Evolutionary conservation across 2,888 invertebrate genomes (phyloP).

Genomic region (Erebia palarica): DNA sequence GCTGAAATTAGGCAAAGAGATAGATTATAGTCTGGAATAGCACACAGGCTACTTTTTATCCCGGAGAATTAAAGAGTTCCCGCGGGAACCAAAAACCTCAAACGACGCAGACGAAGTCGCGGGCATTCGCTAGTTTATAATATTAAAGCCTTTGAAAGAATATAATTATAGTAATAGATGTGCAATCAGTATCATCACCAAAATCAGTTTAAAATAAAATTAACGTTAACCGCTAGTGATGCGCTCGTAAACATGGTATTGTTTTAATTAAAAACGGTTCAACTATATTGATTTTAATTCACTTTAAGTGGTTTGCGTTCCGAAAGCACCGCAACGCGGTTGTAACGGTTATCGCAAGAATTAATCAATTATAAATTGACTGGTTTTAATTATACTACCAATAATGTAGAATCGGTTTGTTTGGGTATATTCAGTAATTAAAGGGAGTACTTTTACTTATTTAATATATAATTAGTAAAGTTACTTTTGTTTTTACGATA

Average conservation of each 20-base stretch:
- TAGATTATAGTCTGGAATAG: too few relatives aligned
- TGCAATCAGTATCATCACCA: not conserved
- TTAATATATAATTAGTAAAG: not conserved
- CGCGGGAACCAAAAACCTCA: too few relatives aligned
- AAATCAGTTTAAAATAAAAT: slow-evolving; percentile 15
- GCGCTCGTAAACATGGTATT: slow-evolving; percentile 11
- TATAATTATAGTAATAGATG: not conserved
- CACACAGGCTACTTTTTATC: too few relatives aligned
- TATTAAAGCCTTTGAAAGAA: too few relatives aligned
- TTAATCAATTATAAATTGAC: slow-evolving; percentile 10
- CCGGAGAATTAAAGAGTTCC: too few relatives aligned
- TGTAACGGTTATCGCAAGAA: slow-evolving; percentile 8
- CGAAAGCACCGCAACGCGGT: slow-evolving; percentile 8
- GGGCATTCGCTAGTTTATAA: too few relatives aligned
- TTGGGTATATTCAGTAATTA: not conserved
- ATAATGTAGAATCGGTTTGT: not conserved
- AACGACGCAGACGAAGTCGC: too few relatives aligned
- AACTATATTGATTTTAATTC: slow-evolving; percentile 20
- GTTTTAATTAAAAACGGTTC: slow-evolving; percentile 29
- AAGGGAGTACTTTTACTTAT: not conserved
- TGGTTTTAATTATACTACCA: slow-evolving; percentile 1
- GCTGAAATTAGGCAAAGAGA: too few relatives aligned
- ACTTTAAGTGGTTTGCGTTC: slow-evolving; percentile 14
- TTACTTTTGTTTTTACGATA: not conserved
- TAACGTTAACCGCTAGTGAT: slow-evolving; percentile 17